Base-by-base conservation (phyloP, 1,140 invertebrate genomes). In the Pseudomyrmex cubaensis region DNA sequence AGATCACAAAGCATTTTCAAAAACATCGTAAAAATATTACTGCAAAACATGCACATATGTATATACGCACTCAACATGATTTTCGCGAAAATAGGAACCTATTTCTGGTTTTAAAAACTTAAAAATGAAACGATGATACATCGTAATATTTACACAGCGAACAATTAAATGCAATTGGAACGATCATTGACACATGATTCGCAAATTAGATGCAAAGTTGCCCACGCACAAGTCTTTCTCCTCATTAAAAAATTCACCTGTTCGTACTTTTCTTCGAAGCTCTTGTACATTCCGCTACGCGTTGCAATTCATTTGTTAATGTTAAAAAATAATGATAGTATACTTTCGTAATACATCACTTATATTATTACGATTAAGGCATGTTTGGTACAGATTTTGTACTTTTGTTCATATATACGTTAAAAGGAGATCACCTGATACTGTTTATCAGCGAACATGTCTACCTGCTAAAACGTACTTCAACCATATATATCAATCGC, bases 1-100 rank as follows among this genome's bases (percentile, higher is more conserved):
- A 93, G 91, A 92, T 93, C 90, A 86, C 90, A 87, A 91, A 93
- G 91, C 92, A 93, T 93, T 93, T 93, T 93, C 91, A 93, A 87
- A 93, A 93, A 93, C 91, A 92, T 91, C 91, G 62, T 88, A 77
- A 87, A 35, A 83, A 76, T 56, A 85, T 20, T 83, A 86, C 20
- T 85, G 77, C 66, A 87, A 87, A 86, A 89, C 66, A 88, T 90
- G 82, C 69, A 84, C 85, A 35, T 35, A 35, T 7, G 89, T 82
- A 84, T 87, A 90, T 82, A 87, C 78, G 78, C 77, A 86, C 82
- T 88, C 90, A 85, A 87, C 66, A 70, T 84, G 88, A 89, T 87
- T 74, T 77, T 48, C 54, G 17, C 83, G 35, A 35, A 35, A 90
- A 54, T 90, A 92, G 91, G 91, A 92, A 92, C 87, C 89, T 90